Percentiles rank a stretch among this genome's conserved stretches.
Evolutionary conservation across 2,113 vertebrate species (phyloP).

Genomic region (Corvus cornix): DNA sequence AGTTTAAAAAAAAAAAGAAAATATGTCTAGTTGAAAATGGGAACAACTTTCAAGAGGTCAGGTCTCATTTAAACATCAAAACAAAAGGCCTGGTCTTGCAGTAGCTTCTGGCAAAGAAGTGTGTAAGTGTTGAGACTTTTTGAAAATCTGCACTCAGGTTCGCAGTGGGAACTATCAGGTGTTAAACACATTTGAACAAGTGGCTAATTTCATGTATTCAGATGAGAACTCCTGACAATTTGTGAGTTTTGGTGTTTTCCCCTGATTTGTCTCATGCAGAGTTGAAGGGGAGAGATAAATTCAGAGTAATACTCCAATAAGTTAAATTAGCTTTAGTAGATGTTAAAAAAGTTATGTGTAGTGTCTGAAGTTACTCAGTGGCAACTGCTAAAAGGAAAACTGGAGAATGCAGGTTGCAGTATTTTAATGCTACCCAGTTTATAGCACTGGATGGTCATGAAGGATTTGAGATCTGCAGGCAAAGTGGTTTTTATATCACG

Average conservation of each 20-base stretch:
- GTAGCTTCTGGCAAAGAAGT: not conserved
- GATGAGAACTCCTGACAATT: not conserved
- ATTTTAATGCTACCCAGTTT: not conserved
- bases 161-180: not conserved
- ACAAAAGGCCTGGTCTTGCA: not conserved
- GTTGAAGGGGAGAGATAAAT: not conserved
- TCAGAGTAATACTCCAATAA: not conserved
- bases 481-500: not conserved
- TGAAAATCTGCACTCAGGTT: not conserved
- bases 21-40: rapidly evolving
- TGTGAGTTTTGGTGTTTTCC: not conserved
- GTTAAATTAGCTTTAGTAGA: not conserved
- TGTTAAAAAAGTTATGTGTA: not conserved
- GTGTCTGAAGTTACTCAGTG: not conserved
- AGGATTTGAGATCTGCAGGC: not conserved
- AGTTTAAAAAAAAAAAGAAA: too few species aligned
- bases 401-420: not conserved
- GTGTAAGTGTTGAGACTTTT: not conserved
- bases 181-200: not conserved
- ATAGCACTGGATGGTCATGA: not conserved
- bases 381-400: not conserved
- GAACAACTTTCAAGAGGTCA: not conserved
- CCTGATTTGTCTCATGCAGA: not conserved
- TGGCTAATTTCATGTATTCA: not conserved
- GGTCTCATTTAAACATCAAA: not conserved